Conservation (phyloP, 2,113 vertebrate species). For the Cryptotis parvus region DNA sequence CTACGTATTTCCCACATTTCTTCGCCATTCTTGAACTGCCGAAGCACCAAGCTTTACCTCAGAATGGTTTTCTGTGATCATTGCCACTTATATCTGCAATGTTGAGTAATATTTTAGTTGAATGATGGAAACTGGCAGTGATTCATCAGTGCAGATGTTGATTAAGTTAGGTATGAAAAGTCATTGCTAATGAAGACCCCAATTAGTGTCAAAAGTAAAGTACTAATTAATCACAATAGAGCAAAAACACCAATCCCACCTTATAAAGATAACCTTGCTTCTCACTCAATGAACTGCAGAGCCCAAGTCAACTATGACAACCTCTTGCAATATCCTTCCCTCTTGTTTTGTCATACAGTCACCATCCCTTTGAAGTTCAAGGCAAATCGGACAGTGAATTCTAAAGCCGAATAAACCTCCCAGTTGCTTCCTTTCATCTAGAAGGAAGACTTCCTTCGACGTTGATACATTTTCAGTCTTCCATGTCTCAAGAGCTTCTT, state of each 20-base stretch:
- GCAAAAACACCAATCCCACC: neutral
- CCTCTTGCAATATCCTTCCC: neutral
- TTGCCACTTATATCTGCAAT: neutral
- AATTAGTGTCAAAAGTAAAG: neutral
- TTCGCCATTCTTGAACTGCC: neutral
- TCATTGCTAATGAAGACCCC: neutral
- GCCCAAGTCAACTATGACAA: neutral
- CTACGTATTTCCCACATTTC: neutral
- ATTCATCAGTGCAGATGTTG: neutral
- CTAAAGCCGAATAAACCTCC: neutral
- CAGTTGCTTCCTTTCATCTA: neutral
- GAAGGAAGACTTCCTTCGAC: neutral
- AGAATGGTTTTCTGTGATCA: neutral
- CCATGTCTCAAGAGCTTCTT: neutral
- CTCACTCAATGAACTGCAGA: neutral
- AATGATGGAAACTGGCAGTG: neutral
- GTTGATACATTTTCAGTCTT: neutral
- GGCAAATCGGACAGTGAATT: neutral
- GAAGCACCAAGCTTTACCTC: neutral
- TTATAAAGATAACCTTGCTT: neutral
- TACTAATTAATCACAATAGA: neutral
- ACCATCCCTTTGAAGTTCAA: neutral
- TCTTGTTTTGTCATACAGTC: neutral
- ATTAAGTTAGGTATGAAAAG: neutral
- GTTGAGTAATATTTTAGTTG: slow-evolving; percentile 8